These are phyloP conservation scores for Microctonus hyperodae DNA, from an alignment of 2,888 invertebrate species.

Conservation along the genomic window DNA sequence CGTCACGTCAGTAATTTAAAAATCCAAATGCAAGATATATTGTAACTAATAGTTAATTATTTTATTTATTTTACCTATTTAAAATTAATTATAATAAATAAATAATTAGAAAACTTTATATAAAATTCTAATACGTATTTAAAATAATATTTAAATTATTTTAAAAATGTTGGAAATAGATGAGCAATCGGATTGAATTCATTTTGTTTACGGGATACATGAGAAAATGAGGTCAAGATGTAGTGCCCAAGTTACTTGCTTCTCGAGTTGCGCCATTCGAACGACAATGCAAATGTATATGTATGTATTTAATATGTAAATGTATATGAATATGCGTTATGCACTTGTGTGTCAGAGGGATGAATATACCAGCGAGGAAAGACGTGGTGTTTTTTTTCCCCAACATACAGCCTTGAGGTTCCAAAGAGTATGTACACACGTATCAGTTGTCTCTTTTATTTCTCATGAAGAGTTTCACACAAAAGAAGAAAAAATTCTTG, in stretches of 20 bases:
- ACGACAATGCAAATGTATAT: constrained; percentile 18
- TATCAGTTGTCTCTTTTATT: not conserved
- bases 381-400: not conserved
- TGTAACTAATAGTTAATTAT: too few species aligned
- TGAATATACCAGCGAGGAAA: not conserved
- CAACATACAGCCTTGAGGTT: not conserved
- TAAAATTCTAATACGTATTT: not conserved
- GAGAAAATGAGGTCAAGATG: constrained; percentile 38
- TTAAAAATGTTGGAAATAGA: not conserved
- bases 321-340: not conserved
- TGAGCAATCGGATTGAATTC: constrained; percentile 15
- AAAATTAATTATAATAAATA: too few species aligned
- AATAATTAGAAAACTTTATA: too few species aligned
- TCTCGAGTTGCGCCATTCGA: constrained; percentile 28
- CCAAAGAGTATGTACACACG: not conserved
- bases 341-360: not conserved
- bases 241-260: constrained; percentile 33
- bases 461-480: not conserved
- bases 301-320: not conserved
- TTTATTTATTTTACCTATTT: too few species aligned
- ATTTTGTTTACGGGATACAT: not conserved
- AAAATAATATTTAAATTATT: not conserved
- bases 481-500: not conserved
- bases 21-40: constrained; percentile 4
- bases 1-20: constrained; percentile 1